A percentile compares a stretch with the other conserved stretches of the same genome.
These are phyloP conservation scores for Blennius ocellaris DNA, from an alignment of 2,113 vertebrate species.

Conservation along the genomic window DNA sequence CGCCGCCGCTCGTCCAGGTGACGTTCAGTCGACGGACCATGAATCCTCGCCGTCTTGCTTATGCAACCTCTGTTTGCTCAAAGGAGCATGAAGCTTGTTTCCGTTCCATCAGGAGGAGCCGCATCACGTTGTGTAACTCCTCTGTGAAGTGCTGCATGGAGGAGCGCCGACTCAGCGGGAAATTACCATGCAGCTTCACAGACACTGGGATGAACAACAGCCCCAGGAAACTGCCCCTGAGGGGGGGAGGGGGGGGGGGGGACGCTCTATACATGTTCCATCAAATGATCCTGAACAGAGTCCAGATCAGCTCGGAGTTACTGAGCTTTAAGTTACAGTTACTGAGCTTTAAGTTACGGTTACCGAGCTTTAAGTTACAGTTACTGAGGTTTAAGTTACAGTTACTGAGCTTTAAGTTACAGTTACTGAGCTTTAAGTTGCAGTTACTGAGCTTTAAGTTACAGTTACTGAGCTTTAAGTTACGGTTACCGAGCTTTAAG, in stretches of 20 bases:
- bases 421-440: too few relatives aligned
- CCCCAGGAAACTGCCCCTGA: slow-evolving; percentile 32
- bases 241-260: background rate
- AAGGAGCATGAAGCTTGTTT: slow-evolving; percentile 29
- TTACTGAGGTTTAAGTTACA: too few relatives aligned
- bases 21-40: background rate
- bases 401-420: too few relatives aligned
- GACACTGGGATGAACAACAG: slow-evolving; percentile 58
- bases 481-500: too few relatives aligned
- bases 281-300: too few relatives aligned
- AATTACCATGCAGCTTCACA: slow-evolving; percentile 74
- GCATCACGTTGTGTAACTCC: slow-evolving; percentile 56
- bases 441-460: too few relatives aligned
- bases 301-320: too few relatives aligned
- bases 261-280: too few relatives aligned
- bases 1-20: background rate
- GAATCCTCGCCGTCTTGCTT: slow-evolving; percentile 9
- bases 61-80: slow-evolving; percentile 37
- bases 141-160: slow-evolving; percentile 67
- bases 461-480: too few relatives aligned
- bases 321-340: too few relatives aligned
- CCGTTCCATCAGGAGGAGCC: slow-evolving; percentile 34
- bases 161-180: slow-evolving; percentile 67
- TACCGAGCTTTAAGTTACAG: too few relatives aligned
- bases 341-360: too few relatives aligned